These are phyloP conservation scores for Drosophila albomicans DNA, from an alignment of 1,140 invertebrate genomes.

Conservation along the genomic window DNA sequence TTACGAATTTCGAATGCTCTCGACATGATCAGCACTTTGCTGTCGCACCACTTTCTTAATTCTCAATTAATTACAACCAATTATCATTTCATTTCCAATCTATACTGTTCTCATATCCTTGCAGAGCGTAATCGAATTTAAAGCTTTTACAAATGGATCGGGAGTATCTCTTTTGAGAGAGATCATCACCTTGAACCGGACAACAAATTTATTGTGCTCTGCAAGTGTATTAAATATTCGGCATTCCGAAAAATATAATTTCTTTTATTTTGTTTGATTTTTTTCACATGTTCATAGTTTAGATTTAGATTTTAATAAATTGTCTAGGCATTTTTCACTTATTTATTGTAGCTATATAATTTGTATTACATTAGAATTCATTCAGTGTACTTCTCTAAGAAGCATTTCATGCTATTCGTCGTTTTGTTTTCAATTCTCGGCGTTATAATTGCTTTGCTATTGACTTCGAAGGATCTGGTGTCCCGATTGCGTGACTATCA, in stretches of 20 bases:
- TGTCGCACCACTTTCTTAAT: constrained; percentile 22
- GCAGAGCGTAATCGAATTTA: constrained; percentile 13
- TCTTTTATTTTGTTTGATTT: not conserved
- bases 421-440: constrained; percentile 72
- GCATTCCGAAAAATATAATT: constrained; percentile 20
- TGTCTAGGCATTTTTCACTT: constrained; percentile 67
- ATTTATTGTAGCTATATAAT: constrained; percentile 72
- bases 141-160: constrained; percentile 13
- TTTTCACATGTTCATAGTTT: constrained; percentile 19
- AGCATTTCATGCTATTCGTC: constrained; percentile 81
- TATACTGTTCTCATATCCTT: constrained; percentile 29
- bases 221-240: constrained; percentile 34
- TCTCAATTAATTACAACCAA: constrained; percentile 50
- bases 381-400: constrained; percentile 63
- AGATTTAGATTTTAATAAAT: constrained; percentile 64
- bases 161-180: not conserved
- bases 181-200: not conserved
- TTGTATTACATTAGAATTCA: constrained; percentile 63
- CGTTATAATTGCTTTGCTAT: constrained; percentile 70
- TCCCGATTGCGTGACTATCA: constrained; percentile 32
- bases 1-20: constrained; percentile 54
- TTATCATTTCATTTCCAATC: constrained; percentile 25
- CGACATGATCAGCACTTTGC: constrained; percentile 5
- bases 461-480: constrained; percentile 41
- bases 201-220: constrained; percentile 6